These are phyloP conservation scores for Lasioglossum baleicum DNA, from an alignment of 1,140 invertebrate genomes.

Conservation along the genomic window DNA sequence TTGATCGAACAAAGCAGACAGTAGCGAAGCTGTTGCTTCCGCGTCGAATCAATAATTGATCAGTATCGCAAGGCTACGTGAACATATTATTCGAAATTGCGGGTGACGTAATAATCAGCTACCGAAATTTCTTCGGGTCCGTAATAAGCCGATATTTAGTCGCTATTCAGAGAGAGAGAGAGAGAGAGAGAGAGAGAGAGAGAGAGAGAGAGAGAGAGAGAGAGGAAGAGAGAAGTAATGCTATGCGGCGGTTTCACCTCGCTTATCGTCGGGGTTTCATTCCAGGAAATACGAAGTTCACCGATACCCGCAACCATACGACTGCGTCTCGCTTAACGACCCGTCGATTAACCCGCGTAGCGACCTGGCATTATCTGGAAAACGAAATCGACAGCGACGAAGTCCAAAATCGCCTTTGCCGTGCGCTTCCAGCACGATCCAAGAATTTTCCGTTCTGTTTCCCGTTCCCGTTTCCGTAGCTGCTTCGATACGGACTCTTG, in stretches of 20 bases:
- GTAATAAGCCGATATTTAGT: slow-evolving; percentile 22
- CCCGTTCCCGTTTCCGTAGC: neutral
- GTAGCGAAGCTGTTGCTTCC: too few relatives aligned
- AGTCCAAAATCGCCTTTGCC: neutral
- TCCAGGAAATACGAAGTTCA: slow-evolving; percentile 32
- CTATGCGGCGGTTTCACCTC: neutral
- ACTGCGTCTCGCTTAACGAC: slow-evolving; percentile 9
- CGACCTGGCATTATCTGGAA: slow-evolving; percentile 14
- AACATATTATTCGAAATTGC: too few relatives aligned
- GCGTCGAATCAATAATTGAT: neutral
- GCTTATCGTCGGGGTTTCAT: slow-evolving; percentile 11
- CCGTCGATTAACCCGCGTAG: slow-evolving; percentile 13
- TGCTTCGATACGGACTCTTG: slow-evolving; percentile 10
- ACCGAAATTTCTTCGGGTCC: neutral
- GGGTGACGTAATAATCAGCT: neutral
- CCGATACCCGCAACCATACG: slow-evolving; percentile 22
- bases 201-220: neutral
- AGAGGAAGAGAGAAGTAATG: neutral
- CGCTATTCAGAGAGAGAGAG: slow-evolving; percentile 5
- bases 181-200: neutral
- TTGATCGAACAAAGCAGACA: too few relatives aligned
- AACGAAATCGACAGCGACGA: neutral
- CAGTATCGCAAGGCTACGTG: neutral
- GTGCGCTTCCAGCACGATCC: neutral
- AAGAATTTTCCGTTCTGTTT: slow-evolving; percentile 42